Evolutionary conservation across 2,113 vertebrate genomes (phyloP).

Genomic region (Limanda limanda): DNA sequence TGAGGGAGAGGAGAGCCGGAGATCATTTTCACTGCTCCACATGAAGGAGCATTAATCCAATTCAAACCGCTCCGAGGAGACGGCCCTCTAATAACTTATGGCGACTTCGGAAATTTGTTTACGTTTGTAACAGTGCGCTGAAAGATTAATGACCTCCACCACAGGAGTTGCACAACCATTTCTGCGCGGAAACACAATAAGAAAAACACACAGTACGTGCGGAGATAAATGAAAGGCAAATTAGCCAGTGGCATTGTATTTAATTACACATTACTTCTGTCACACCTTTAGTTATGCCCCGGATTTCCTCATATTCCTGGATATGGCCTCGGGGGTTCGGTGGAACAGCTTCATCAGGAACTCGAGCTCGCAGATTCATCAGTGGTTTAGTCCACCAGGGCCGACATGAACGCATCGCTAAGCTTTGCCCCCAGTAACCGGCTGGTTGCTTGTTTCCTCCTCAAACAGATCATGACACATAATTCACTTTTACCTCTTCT

Average conservation of each 20-base stretch:
- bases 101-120: conserved; percentile 71
- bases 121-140: conserved; percentile 60
- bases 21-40: conserved; percentile 64
- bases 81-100: conserved; percentile 68
- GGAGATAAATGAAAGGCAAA: conserved; percentile 66
- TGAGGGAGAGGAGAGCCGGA: conserved; percentile 36
- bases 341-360: conserved; percentile 61
- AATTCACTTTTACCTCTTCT: conserved; percentile 59
- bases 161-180: conserved; percentile 32
- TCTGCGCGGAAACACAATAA: conserved; percentile 39
- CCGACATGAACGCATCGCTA: conserved; percentile 50
- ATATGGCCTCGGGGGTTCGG: conserved; percentile 44
- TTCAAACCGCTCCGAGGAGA: conserved; percentile 68
- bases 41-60: conserved; percentile 72
- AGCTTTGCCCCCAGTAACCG: conserved; percentile 44
- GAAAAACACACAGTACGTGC: conserved; percentile 42
- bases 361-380: conserved; percentile 61
- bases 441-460: conserved; percentile 45
- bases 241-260: conserved; percentile 65
- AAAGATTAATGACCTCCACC: conserved; percentile 71
- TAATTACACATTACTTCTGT: conserved; percentile 74
- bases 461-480: conserved; percentile 51
- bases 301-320: conserved; percentile 55
- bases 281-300: conserved; percentile 60
- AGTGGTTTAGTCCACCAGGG: conserved; percentile 53